phyloP scores from a whole-genome alignment of 2,888 invertebrate genomes.

The Rambutsinella grinnellia region DNA sequence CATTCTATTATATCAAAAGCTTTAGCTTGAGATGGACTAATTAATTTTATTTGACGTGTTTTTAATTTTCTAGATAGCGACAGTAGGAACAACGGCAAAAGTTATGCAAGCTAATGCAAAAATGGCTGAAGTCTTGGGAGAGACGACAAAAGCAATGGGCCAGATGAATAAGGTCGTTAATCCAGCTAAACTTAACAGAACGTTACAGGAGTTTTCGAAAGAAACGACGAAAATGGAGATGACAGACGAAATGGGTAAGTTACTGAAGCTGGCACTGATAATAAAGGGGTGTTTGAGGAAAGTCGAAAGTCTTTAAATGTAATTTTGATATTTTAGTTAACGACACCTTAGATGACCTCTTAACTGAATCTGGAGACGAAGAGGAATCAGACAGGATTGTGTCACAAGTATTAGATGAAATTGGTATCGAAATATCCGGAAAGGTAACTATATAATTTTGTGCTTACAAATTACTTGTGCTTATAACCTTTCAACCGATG shows the following conservation, averaged over 20 bases:
- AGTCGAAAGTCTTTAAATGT: slow-evolving; percentile 3
- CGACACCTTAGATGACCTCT: slow-evolving; percentile 90
- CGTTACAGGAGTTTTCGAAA: slow-evolving; percentile 86
- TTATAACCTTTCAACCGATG: neutral
- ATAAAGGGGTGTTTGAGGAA: neutral
- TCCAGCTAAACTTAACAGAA: slow-evolving; percentile 85
- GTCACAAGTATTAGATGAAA: slow-evolving; percentile 93
- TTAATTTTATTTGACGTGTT: neutral
- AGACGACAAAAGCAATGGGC: slow-evolving; percentile 90
- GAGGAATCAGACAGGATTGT: slow-evolving; percentile 89
- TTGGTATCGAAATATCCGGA: slow-evolving; percentile 93
- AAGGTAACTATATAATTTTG: slow-evolving; percentile 74
- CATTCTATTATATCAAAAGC: neutral
- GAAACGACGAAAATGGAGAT: slow-evolving; percentile 92
- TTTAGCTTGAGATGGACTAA: neutral
- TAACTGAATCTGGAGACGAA: slow-evolving; percentile 91
- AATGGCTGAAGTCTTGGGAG: slow-evolving; percentile 88
- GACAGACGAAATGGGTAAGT: slow-evolving; percentile 94
- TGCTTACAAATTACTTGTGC: neutral
- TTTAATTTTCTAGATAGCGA: slow-evolving; percentile 72
- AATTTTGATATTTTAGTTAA: slow-evolving; percentile 76
- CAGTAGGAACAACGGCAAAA: slow-evolving; percentile 88
- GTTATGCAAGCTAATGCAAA: slow-evolving; percentile 91
- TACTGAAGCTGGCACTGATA: neutral
- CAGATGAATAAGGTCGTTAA: slow-evolving; percentile 89